Percentiles rank a stretch among this genome's conserved stretches.
These are phyloP conservation scores for Caradrina clavipalpis DNA, from an alignment of 2,888 invertebrate species.

Conservation along the genomic window DNA sequence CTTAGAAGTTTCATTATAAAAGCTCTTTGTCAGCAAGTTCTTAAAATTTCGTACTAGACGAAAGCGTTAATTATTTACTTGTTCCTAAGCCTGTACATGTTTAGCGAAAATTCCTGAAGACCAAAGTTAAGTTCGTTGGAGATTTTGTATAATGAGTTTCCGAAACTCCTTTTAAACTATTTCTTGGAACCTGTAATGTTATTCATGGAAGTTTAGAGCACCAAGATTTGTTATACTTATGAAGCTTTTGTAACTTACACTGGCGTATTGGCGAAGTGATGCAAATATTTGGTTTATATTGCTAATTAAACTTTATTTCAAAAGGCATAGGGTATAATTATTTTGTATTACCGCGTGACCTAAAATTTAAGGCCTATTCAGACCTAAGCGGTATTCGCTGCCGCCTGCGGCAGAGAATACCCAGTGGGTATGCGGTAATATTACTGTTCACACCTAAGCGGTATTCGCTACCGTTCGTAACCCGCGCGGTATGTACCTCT, in stretches of 20 bases:
- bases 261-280: too few species aligned
- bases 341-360: too few species aligned
- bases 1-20: background rate
- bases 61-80: slow-evolving; percentile 33
- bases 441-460: too few species aligned
- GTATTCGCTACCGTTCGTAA: too few species aligned
- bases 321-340: too few species aligned
- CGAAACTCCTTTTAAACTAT: slow-evolving; percentile 54
- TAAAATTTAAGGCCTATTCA: too few species aligned
- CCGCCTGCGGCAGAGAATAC: too few species aligned
- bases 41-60: slow-evolving; percentile 3
- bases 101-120: slow-evolving; percentile 30
- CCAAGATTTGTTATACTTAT: slow-evolving; percentile 44
- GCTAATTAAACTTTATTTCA: too few species aligned
- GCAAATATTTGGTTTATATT: too few species aligned
- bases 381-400: too few species aligned
- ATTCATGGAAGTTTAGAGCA: slow-evolving; percentile 52
- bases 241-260: slow-evolving; percentile 29
- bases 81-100: slow-evolving; percentile 24
- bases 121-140: slow-evolving; percentile 39
- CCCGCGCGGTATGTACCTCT: too few species aligned
- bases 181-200: slow-evolving; percentile 51
- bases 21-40: slow-evolving; percentile 2
- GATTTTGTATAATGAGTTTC: slow-evolving; percentile 50
- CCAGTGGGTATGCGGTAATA: too few species aligned